Base-by-base conservation (phyloP, 2,113 vertebrate genomes). In the Cyprinodon variegatus region DNA sequence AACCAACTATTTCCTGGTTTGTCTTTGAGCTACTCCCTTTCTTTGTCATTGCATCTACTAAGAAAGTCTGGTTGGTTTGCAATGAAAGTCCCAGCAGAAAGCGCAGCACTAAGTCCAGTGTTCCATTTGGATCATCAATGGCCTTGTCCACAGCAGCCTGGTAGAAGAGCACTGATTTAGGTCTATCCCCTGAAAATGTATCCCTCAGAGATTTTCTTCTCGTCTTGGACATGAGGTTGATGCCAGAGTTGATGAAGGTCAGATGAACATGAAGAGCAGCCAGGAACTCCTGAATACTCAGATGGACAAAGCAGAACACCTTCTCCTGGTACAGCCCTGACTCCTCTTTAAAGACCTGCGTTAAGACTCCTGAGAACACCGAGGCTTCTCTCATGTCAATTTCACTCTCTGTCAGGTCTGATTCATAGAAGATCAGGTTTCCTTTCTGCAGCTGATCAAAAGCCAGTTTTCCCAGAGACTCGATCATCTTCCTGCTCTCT, bases 11-110 rank as follows among this genome's bases (percentile, higher is more conserved):
- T 11, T 0, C 12, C 2, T 74, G 9, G 9, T 50, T 78, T 40
- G 17, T 20, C 11, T 67, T 11, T 46, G 48, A 22, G 37, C 36
- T 70, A 41, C 40, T 11, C 63, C 7, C 48, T 9, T 22, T 63
- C 2, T 14, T 68, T 59, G 3, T 65, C 59, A 86, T 43, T 37
- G 83, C 59, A 4, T 73, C 65, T 68, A 4, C 39, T 2, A 86
- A 50, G 11, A 79, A 57, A 11, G 0, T 43, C 69, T 78, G 70
- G 40, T 86, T 86, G 69, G 61, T 70, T 17, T 73, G n/a, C 59
- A 73, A 22, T 45, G 72, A 83, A 64, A 86, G 72, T 15, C 78
- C 78, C 6, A 83, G 43, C 12, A 86, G 81, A 61, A 86, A 83
- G 36, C 74, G 64, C n/a, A 72, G 41, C 60, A 86, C 77, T 67